A percentile compares a stretch with the other conserved stretches of the same genome.
These are phyloP conservation scores for Phoebastria nigripes DNA, from an alignment of 2,797 vertebrate species.

Conservation along the genomic window DNA sequence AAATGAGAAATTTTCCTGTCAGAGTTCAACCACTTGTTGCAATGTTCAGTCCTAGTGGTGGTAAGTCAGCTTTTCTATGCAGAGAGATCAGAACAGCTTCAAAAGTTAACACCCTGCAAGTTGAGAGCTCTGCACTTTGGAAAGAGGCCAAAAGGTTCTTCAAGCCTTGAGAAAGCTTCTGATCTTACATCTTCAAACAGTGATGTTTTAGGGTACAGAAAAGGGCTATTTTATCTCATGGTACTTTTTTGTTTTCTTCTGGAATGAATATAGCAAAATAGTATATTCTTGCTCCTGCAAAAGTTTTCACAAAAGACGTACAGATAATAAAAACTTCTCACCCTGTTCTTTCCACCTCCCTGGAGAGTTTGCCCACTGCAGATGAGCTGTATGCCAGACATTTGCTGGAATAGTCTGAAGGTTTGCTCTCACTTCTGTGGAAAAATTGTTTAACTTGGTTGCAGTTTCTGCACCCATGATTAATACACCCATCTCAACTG, in stretches of 20 bases:
- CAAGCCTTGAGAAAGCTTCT: background rate
- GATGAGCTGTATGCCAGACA: background rate
- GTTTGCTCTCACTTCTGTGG: background rate
- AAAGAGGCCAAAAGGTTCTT: conserved; percentile 16
- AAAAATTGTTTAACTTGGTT: background rate
- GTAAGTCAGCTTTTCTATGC: background rate
- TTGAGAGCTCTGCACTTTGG: background rate
- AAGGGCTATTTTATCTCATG: background rate
- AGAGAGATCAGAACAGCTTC: background rate
- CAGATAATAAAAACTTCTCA: background rate
- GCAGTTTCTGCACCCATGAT: background rate
- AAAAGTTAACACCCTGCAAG: background rate
- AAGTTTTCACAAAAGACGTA: background rate
- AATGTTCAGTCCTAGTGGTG: background rate
- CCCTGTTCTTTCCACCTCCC: background rate
- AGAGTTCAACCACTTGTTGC: background rate
- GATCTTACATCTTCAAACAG: background rate
- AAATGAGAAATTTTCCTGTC: background rate
- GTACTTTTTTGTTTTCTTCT: background rate
- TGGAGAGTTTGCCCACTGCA: background rate
- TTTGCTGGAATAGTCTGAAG: background rate
- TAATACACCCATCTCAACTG: background rate
- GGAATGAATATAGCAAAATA: background rate
- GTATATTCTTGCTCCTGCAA: background rate
- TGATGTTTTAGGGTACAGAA: background rate